Conservation (phyloP, 1,140 invertebrate species). For the Brachionus rotundiformis region DNA sequence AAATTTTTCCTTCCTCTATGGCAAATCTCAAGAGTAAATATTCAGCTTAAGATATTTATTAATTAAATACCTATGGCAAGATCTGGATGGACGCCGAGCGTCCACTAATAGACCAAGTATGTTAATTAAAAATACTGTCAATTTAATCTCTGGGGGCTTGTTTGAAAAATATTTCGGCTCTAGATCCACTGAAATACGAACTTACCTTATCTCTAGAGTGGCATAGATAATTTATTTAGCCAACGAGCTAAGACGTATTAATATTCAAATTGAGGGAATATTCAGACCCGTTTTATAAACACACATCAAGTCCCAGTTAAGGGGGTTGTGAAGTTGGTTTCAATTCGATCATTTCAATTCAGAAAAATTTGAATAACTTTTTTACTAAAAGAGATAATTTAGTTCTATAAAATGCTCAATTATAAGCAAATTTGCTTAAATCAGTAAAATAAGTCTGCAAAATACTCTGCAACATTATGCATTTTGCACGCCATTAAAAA, state of each 20-base stretch:
- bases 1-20: background rate
- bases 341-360: no score
- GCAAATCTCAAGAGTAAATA: conserved; percentile 4
- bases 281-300: background rate
- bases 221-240: conserved; percentile 6
- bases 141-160: background rate
- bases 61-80: background rate
- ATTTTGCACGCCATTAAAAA: no score
- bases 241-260: conserved; percentile 12
- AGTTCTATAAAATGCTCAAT: no score
- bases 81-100: background rate
- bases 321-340: no score
- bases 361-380: no score
- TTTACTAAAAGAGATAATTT: no score
- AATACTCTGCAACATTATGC: no score
- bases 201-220: conserved; percentile 8
- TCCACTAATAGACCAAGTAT: background rate
- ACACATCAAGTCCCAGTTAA: background rate
- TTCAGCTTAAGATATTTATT: conserved; percentile 10
- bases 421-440: no score
- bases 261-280: conserved; percentile 9
- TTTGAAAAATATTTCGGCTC: background rate
- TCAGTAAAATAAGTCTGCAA: no score
- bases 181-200: background rate
- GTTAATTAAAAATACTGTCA: conserved; percentile 8